phyloP scores from a whole-genome alignment of 2,888 invertebrate species.

The Aricia artaxerxes region DNA sequence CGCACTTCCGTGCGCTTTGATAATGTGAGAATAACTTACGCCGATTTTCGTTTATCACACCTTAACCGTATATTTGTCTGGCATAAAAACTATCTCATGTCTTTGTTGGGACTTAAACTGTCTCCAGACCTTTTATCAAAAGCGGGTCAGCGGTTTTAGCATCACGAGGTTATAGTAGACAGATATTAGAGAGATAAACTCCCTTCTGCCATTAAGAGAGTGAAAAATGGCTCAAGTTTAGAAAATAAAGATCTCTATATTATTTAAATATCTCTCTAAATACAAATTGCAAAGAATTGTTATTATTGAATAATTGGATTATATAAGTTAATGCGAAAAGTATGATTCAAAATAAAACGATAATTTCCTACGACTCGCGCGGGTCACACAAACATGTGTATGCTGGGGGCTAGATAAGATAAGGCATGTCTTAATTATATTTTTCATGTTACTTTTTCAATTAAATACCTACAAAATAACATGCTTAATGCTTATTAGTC shows the following conservation, averaged over 20 bases:
- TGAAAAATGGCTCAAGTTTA: too few species aligned
- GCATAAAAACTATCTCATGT: too few species aligned
- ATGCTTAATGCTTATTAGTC: too few species aligned
- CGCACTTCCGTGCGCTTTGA: too few species aligned
- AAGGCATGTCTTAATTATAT: constrained; percentile 8
- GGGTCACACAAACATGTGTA: constrained; percentile 36
- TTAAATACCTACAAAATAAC: background rate
- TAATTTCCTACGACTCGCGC: constrained; percentile 19
- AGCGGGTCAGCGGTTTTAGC: too few species aligned
- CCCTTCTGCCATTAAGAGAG: too few species aligned
- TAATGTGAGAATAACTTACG: too few species aligned
- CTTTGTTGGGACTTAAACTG: too few species aligned
- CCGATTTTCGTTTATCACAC: too few species aligned
- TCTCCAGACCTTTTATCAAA: background rate
- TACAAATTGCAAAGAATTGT: background rate
- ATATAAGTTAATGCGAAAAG: background rate
- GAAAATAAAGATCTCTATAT: background rate
- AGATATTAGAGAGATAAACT: background rate
- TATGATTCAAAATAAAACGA: constrained; percentile 30
- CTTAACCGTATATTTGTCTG: too few species aligned
- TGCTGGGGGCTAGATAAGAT: constrained; percentile 39
- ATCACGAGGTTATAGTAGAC: background rate
- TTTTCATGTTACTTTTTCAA: background rate
- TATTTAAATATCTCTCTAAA: background rate
- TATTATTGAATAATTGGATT: background rate